Percentiles rank a stretch among this genome's conserved stretches.
phyloP scores from a whole-genome alignment of 2,113 vertebrate genomes.

The Rhombomys opimus region DNA sequence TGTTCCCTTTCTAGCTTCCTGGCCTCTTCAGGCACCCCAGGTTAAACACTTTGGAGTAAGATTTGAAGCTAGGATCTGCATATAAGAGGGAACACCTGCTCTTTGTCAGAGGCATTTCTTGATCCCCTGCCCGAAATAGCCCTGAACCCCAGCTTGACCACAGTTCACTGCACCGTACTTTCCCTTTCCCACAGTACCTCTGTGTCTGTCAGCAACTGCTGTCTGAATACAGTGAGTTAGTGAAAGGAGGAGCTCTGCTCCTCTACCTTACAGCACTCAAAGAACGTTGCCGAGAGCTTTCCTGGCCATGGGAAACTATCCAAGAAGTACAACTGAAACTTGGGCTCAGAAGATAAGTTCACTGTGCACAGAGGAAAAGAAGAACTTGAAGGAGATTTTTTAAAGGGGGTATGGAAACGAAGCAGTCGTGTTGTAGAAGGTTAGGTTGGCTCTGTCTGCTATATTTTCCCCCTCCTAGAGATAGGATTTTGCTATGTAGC shows the following conservation, averaged over 20 bases:
- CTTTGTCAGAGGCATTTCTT: neutral
- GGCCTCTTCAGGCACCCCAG: neutral
- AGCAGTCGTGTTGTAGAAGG: neutral
- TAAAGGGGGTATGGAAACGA: neutral
- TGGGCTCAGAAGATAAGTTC: neutral
- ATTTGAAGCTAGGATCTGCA: neutral
- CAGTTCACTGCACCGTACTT: neutral
- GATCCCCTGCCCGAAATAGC: neutral
- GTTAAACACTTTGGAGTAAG: neutral
- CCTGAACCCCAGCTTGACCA: neutral
- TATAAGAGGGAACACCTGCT: neutral
- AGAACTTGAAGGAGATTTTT: neutral
- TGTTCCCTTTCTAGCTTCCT: neutral
- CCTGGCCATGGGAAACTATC: conserved; percentile 67
- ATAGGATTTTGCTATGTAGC: neutral
- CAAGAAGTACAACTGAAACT: neutral
- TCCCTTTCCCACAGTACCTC: neutral
- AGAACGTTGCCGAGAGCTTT: neutral
- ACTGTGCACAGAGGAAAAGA: neutral
- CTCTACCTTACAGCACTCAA: neutral
- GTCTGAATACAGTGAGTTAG: neutral
- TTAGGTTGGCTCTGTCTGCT: conserved; percentile 16
- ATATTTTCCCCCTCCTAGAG: neutral
- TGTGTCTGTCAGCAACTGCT: neutral
- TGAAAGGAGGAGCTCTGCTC: neutral